Evolutionary conservation across 2,113 vertebrate genomes (phyloP), one percentile per base, ranked within the genome.

Genomic region (Scopus umbretta): DNA sequence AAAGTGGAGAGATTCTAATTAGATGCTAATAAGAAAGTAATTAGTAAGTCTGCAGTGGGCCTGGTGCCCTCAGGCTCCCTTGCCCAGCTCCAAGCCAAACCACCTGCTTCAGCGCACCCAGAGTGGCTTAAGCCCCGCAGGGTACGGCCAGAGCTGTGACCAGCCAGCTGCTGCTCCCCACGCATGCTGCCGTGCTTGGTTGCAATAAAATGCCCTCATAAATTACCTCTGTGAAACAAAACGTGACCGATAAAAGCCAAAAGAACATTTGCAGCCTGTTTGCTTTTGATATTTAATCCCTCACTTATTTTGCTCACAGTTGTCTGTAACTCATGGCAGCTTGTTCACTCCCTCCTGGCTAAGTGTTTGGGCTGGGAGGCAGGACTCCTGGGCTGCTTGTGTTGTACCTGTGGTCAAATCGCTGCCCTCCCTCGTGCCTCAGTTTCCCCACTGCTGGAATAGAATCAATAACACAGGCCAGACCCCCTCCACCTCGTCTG

Each of bases 141-240:
- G 47, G 17, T 32, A n/a, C 0, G 9, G 32, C 56, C 2, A 1
- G 74, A 82, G 66, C 52, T 18, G 66, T 17, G 52, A 67, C 2
- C 19, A 65, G 21, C 38, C 79, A 95, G 82, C n/a, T 85, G 71
- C 74, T 76, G 66, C 43, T 86, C 49, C 32, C 80, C 15, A 15
- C 0, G 0, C 43, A 26, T 6, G 16, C n/a, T 29, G 63, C 50
- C 53, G 40, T 1, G 2, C 65, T 93, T 2, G 0, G 6, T 14
- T 40, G 49, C 56, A 11, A 11, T 15, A 34, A 79, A 78, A 71
- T 23, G 1, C 32, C 52, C 78, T 55, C 70, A 45, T 59, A 74
- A 85, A 79, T 74, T 59, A 26, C 29, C 45, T 27, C 47, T 0
- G 0, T 1, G 3, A 62, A 93, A 70, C 40, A 49, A 34, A 91